These are phyloP conservation scores for Athalia rosae DNA, from an alignment of 2,888 invertebrate species.

Conservation along the genomic window DNA sequence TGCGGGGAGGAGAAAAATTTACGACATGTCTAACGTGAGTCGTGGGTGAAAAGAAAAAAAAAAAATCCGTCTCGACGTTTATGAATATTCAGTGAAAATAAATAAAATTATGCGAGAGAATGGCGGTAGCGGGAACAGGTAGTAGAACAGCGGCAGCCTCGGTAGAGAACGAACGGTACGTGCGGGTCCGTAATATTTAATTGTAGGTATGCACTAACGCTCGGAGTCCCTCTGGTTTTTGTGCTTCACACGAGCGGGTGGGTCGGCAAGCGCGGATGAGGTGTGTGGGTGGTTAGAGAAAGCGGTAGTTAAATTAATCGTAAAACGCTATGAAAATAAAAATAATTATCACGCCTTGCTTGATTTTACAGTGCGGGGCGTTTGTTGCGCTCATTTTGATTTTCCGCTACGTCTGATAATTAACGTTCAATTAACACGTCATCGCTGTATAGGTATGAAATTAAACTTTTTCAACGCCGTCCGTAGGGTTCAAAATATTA, in stretches of 20 bases:
- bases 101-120: conserved; percentile 58
- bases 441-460: not conserved
- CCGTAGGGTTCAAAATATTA: not conserved
- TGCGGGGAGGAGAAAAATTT: not conserved
- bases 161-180: conserved; percentile 24
- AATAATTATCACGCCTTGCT: conserved; percentile 46
- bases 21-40: conserved; percentile 36
- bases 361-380: conserved; percentile 49
- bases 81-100: conserved; percentile 63
- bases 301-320: conserved; percentile 61
- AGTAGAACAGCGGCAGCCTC: conserved; percentile 18
- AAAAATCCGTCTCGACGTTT: conserved; percentile 58
- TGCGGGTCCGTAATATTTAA: conserved; percentile 46
- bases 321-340: conserved; percentile 63
- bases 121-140: conserved; percentile 21
- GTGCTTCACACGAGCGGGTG: conserved; percentile 23
- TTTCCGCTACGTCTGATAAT: conserved; percentile 26
- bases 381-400: conserved; percentile 25
- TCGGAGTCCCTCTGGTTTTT: conserved; percentile 22
- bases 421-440: conserved; percentile 34
- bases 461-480: conserved; percentile 13
- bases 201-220: conserved; percentile 39
- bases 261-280: conserved; percentile 25
- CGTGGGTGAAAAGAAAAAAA: no score
- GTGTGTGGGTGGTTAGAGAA: conserved; percentile 10